Conservation (phyloP, 2,113 vertebrate species). For the Chaetorhynchus papuensis region DNA sequence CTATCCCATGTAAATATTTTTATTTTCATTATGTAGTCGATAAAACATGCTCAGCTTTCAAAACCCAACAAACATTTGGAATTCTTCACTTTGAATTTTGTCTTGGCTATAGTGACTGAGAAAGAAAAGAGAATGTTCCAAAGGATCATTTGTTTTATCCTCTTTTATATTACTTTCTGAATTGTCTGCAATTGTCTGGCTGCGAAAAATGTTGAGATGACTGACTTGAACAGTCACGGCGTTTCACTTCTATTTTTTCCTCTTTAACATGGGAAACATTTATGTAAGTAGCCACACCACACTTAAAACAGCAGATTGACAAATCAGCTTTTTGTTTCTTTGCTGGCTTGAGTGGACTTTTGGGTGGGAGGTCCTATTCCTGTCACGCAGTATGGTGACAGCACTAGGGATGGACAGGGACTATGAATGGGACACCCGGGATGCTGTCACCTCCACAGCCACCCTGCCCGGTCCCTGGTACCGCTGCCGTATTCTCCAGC, state of each 20-base stretch:
- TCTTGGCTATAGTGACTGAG: neutral
- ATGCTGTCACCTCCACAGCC: neutral
- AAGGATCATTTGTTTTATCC: neutral
- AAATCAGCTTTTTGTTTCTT: neutral
- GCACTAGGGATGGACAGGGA: neutral
- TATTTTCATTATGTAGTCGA: neutral
- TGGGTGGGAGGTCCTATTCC: neutral
- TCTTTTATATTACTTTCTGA: neutral
- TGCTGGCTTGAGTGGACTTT: neutral
- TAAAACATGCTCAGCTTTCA: neutral
- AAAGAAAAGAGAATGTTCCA: neutral
- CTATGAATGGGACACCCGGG: accelerated
- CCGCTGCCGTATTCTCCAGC: accelerated
- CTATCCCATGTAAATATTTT: neutral
- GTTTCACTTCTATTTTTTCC: neutral
- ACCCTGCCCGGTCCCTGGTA: neutral
- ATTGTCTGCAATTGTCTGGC: neutral
- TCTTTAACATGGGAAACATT: neutral
- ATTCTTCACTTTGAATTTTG: neutral
- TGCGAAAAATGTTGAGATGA: neutral
- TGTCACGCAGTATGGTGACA: neutral
- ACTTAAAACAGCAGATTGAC: neutral
- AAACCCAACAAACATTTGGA: neutral
- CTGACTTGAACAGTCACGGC: neutral
- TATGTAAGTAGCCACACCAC: neutral